Conservation (phyloP, 2,113 vertebrate genomes). For the Tringa solitaria region DNA sequence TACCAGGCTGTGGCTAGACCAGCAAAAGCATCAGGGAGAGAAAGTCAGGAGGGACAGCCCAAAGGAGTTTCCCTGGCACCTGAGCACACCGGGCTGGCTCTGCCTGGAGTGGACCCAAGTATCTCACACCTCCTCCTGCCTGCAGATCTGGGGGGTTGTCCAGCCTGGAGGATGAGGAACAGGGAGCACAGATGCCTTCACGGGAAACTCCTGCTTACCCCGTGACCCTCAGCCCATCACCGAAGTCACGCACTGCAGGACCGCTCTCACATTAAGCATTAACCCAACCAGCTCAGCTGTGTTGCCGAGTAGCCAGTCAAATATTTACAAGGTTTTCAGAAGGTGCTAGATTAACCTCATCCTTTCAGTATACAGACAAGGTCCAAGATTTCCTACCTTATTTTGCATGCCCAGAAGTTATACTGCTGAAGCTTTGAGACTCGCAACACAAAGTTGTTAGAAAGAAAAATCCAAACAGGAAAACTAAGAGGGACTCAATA, state of each 20-base stretch:
- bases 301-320: not conserved
- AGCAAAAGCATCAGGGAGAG: not conserved
- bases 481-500: not conserved
- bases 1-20: not conserved
- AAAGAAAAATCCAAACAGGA: constrained; percentile 24
- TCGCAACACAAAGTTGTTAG: not conserved
- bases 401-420: not conserved
- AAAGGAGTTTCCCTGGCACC: not conserved
- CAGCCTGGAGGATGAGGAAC: not conserved
- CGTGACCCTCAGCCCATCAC: not conserved
- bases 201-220: not conserved
- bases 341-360: constrained; percentile 39
- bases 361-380: not conserved
- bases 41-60: not conserved
- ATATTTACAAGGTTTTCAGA: constrained; percentile 37
- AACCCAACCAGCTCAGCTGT: constrained; percentile 5
- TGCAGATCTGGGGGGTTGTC: not conserved
- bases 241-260: not conserved
- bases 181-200: not conserved
- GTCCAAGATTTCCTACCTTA: not conserved
- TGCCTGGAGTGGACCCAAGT: fast-evolving
- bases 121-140: not conserved
- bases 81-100: fast-evolving
- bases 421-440: not conserved
- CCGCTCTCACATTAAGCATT: constrained; percentile 29